Base-by-base conservation (phyloP, 1,140 invertebrate genomes). In the Phortica variegata region DNA sequence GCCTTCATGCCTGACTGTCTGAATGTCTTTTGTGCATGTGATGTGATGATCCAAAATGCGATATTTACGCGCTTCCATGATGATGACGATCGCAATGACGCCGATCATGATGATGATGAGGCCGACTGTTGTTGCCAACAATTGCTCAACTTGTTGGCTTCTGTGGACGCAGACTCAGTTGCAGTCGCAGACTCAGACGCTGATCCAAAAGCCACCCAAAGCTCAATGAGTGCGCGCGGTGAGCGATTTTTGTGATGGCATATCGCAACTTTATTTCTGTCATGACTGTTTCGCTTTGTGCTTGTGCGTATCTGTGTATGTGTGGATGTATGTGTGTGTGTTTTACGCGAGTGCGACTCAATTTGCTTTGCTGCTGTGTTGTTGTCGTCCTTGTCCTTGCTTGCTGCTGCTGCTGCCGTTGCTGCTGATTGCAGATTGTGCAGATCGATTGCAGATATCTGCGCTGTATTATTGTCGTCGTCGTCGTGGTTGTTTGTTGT, bases 351-450 rank as follows among this genome's bases (percentile, higher is more conserved):
- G 21, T 43, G 49, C 44, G 38, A 47, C 31, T 52, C 49, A 52
- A 41, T 52, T 47, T 51, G 49, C 37, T 34, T 26, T 26, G 23
- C 23, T 6, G 23, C 10, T 26, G 23, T 26, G 5, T 26, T 26
- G 23, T 10, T 26, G 23, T 26, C 5, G 43, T 18, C 40, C 31
- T 49, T 43, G 36, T 50, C 43, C 34, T 31, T 18, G 8, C n/a
- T 26, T n/a, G 39, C 10, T 32, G 29, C 26, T 29, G 16, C 48
- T 37, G 33, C 37, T 9, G n/a, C 18, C 29, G 16, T 43, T 43
- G 40, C 44, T 39, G 47, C 49, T 46, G 47, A 49, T 45, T 56
- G 49, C 46, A 46, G 49, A 52, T 45, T 56, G 53, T 52, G 12
- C 23, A 40, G 52, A 56, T 49, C 54, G 33, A 40, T 56, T 32